These are phyloP conservation scores for Actinernus sp. DNA, from an alignment of 92 coral and sea anemone genomes.

Conservation along the genomic window DNA sequence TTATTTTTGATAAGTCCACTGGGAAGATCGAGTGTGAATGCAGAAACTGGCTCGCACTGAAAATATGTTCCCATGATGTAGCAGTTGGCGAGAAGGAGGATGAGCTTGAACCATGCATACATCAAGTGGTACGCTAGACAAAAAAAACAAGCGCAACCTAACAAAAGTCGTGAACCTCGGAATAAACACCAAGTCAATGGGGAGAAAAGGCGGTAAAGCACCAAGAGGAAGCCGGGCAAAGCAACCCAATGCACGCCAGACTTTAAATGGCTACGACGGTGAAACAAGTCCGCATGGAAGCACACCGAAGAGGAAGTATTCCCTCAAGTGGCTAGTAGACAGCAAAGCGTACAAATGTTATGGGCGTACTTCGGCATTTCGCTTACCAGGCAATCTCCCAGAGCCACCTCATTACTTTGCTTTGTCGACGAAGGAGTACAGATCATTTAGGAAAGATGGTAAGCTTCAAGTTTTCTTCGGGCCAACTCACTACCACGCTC, in stretches of 20 bases:
- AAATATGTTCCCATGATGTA: slow-evolving; percentile 18
- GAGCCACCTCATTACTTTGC: slow-evolving; percentile 19
- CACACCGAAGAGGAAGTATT: not conserved
- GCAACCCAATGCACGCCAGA: not conserved
- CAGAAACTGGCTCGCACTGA: slow-evolving; percentile 7
- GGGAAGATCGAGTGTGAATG: slow-evolving; percentile 37
- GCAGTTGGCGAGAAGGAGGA: slow-evolving; percentile 14
- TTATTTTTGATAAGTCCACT: not conserved
- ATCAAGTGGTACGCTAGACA: too few species aligned
- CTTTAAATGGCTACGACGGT: not conserved
- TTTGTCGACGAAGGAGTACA: slow-evolving; percentile 16
- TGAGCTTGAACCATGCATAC: not conserved
- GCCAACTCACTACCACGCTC: slow-evolving; percentile 22
- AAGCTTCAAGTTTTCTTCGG: slow-evolving; percentile 24
- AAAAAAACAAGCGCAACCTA: slow-evolving; percentile 12
- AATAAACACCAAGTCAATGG: slow-evolving; percentile 10
- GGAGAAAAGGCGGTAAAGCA: slow-evolving; percentile 4
- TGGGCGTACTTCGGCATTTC: slow-evolving; percentile 16
- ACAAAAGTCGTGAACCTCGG: slow-evolving; percentile 10
- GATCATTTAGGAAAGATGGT: slow-evolving; percentile 21
- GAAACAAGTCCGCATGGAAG: not conserved
- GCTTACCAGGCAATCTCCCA: slow-evolving; percentile 15
- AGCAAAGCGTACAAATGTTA: slow-evolving; percentile 18
- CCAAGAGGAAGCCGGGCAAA: slow-evolving; percentile 8
- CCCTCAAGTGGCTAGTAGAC: slow-evolving; percentile 22